These are phyloP conservation scores for Hermodice carunculata DNA, from an alignment of 2,888 invertebrate species.

Conservation along the genomic window DNA sequence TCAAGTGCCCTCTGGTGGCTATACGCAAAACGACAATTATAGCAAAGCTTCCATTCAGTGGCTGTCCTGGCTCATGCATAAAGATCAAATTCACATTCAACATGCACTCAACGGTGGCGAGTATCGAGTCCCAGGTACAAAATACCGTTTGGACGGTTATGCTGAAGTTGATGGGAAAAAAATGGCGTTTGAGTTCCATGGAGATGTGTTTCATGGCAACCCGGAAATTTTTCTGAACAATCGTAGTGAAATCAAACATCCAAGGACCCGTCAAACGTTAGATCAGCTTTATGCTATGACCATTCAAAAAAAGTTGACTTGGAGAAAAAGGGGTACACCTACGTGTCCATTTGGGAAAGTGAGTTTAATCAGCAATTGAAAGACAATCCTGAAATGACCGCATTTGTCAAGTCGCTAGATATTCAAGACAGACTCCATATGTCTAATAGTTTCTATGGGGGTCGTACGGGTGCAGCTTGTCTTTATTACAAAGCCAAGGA, in stretches of 20 bases:
- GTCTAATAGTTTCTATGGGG: conserved; percentile 51
- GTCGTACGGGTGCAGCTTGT: conserved; percentile 48
- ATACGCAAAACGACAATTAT: neutral
- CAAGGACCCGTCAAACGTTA: neutral
- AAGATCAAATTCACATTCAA: neutral
- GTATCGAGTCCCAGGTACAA: neutral
- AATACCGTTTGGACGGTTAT: conserved; percentile 4
- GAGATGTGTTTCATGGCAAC: conserved; percentile 5
- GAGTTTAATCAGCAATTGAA: conserved; percentile 38
- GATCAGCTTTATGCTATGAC: neutral
- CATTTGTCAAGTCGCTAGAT: conserved; percentile 32
- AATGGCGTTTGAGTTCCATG: conserved; percentile 2
- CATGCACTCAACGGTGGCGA: conserved; percentile 14
- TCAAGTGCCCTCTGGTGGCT: neutral
- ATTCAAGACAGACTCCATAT: conserved; percentile 40
- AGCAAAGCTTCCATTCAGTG: neutral
- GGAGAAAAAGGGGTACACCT: neutral
- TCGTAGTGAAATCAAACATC: neutral
- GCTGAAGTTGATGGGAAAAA: too few relatives aligned
- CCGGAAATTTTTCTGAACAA: neutral
- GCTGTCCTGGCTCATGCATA: neutral
- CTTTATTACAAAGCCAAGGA: conserved; percentile 38
- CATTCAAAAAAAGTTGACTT: neutral
- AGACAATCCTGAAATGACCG: conserved; percentile 18
- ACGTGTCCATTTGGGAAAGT: conserved; percentile 41